These are phyloP conservation scores for Neoitamus cyanurus DNA, from an alignment of 2,888 invertebrate genomes.

Conservation along the genomic window DNA sequence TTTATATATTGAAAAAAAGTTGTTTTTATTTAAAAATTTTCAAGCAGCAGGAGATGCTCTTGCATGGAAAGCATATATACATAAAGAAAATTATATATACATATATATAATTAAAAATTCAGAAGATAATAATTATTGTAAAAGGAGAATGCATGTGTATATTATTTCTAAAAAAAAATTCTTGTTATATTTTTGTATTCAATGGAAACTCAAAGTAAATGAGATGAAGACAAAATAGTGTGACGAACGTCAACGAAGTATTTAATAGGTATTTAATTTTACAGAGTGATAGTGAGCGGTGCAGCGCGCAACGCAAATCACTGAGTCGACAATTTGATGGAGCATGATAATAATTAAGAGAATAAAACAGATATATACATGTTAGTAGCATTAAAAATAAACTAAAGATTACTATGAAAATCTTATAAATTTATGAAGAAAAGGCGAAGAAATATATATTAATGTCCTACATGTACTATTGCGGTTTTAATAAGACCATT, in stretches of 20 bases:
- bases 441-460: slow-evolving; percentile 40
- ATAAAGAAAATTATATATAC: neutral
- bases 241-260: slow-evolving; percentile 45
- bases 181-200: slow-evolving; percentile 46
- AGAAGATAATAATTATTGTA: slow-evolving; percentile 39
- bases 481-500: neutral
- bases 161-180: slow-evolving; percentile 41
- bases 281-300: slow-evolving; percentile 6
- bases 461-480: slow-evolving; percentile 39
- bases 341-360: slow-evolving; percentile 42
- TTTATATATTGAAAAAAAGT: neutral
- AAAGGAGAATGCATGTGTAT: slow-evolving; percentile 34
- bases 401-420: slow-evolving; percentile 27
- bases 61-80: neutral
- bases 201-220: slow-evolving; percentile 28
- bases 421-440: slow-evolving; percentile 29
- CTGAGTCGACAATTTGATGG: slow-evolving; percentile 24
- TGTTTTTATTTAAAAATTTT: neutral
- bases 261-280: slow-evolving; percentile 36
- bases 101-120: slow-evolving; percentile 12
- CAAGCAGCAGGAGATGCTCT: neutral
- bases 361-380: slow-evolving; percentile 41
- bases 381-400: slow-evolving; percentile 38
- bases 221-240: neutral
- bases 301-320: neutral